phyloP scores from a whole-genome alignment of 2,888 invertebrate genomes.

The Drosophila maculinotata region DNA sequence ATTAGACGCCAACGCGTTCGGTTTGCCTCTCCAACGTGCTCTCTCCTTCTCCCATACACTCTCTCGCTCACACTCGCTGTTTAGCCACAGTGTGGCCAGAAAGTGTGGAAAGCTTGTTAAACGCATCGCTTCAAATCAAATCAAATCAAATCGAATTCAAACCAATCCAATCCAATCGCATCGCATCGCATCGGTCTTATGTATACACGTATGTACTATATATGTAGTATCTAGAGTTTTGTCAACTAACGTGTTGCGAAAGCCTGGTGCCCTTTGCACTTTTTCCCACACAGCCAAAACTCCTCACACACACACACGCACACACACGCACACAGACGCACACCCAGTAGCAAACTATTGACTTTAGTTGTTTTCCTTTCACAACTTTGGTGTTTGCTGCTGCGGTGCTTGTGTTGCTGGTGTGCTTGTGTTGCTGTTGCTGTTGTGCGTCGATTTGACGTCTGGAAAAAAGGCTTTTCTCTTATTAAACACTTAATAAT shows the following conservation, averaged over 20 bases:
- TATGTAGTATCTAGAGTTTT: constrained; percentile 10
- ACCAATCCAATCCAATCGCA: no score
- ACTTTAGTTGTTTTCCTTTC: constrained; percentile 38
- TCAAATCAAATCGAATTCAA: no score
- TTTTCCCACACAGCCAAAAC: not conserved
- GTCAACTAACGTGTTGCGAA: constrained; percentile 1
- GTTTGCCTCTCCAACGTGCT: constrained; percentile 43
- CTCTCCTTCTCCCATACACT: constrained; percentile 5
- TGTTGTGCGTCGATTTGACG: constrained; percentile 5
- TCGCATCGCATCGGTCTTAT: constrained; percentile 30
- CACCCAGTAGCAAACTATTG: constrained; percentile 17
- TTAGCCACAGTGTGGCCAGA: constrained; percentile 36
- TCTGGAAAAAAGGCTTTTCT: constrained; percentile 26
- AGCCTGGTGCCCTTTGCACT: constrained; percentile 3
- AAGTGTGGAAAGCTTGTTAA: constrained; percentile 54
- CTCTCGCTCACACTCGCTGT: constrained; percentile 1
- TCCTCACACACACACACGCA: not conserved
- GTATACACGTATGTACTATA: constrained; percentile 41
- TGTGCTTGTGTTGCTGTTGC: not conserved
- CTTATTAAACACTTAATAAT: constrained; percentile 27
- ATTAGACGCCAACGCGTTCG: constrained; percentile 74
- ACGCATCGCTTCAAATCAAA: constrained; percentile 29
- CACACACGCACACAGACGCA: no score
- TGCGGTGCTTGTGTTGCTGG: constrained; percentile 2
- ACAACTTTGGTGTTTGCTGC: constrained; percentile 33